Conservation (phyloP, 2,888 invertebrate genomes). For the Drosophila testacea region DNA sequence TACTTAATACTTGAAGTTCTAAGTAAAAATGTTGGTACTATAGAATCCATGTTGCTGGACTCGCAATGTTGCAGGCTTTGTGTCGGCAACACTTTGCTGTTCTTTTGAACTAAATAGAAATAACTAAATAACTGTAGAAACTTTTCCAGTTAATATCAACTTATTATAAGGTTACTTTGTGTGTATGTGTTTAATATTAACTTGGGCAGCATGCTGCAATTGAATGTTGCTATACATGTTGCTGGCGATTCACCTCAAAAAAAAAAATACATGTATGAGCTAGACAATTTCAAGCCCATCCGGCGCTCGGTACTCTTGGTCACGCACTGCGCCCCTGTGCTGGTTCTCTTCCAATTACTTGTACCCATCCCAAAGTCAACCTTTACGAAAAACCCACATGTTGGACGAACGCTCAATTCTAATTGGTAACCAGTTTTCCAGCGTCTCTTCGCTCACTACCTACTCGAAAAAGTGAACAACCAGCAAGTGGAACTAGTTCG, state of each 20-base stretch:
- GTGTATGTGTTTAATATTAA: too few relatives aligned
- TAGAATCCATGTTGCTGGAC: constrained; percentile 18
- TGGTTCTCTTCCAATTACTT: constrained; percentile 13
- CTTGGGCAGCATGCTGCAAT: constrained; percentile 12
- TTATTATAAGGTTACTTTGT: not conserved
- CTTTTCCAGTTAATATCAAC: not conserved
- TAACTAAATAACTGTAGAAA: not conserved
- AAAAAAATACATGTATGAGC: constrained; percentile 2
- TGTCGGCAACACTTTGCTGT: constrained; percentile 5
- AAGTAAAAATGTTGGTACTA: constrained; percentile 19
- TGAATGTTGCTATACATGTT: constrained; percentile 10
- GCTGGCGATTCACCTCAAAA: not conserved
- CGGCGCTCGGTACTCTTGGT: constrained; percentile 53
- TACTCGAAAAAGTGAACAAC: constrained; percentile 42
- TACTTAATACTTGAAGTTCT: constrained; percentile 48
- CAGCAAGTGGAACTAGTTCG: constrained; percentile 58
- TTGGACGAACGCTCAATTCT: constrained; percentile 51
- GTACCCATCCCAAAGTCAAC: constrained; percentile 50
- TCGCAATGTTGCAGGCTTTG: not conserved
- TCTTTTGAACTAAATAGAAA: not conserved
- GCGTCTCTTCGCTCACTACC: constrained; percentile 34
- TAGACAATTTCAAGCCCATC: constrained; percentile 66
- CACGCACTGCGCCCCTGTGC: constrained; percentile 40
- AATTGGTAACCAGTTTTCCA: constrained; percentile 72
- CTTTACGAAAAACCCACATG: constrained; percentile 69